Evolutionary conservation across 2,113 vertebrate genomes (phyloP).

Genomic region (Myiozetetes cayanensis): DNA sequence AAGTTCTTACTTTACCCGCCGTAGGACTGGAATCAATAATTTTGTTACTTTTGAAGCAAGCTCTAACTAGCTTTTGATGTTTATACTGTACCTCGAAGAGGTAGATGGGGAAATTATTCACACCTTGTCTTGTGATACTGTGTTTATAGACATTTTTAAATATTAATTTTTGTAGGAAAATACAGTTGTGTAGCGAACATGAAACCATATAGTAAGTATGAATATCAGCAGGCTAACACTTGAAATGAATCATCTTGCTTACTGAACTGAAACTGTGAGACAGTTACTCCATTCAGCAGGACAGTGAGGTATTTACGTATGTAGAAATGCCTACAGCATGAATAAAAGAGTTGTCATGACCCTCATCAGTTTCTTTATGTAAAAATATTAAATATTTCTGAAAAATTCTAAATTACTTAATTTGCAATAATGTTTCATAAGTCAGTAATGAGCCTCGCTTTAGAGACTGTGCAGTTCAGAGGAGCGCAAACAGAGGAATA

Average conservation of each 20-base stretch:
- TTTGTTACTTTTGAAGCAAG: constrained; percentile 10
- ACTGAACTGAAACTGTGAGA: not conserved
- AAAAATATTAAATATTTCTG: not conserved
- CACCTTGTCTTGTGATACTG: constrained; percentile 17
- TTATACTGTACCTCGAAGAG: constrained; percentile 31
- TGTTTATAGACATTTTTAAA: constrained; percentile 25
- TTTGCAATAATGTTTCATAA: not conserved
- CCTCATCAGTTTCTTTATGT: not conserved
- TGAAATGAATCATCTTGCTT: not conserved
- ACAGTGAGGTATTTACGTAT: not conserved
- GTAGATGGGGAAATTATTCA: constrained; percentile 48
- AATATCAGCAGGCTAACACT: not conserved
- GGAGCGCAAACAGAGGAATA: not conserved
- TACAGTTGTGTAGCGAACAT: not conserved
- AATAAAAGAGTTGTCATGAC: not conserved
- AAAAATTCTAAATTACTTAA: not conserved
- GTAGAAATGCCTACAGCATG: not conserved
- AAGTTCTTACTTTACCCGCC: constrained; percentile 28
- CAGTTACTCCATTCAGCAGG: not conserved
- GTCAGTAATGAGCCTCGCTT: not conserved
- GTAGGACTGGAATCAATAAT: constrained; percentile 30
- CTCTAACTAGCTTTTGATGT: constrained; percentile 27
- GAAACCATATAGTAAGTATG: not conserved
- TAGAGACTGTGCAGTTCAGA: not conserved
- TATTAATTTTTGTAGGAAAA: constrained; percentile 34